These are phyloP conservation scores for Ceratosolen fusciceps DNA, from an alignment of 1,140 invertebrate genomes.

Conservation along the genomic window DNA sequence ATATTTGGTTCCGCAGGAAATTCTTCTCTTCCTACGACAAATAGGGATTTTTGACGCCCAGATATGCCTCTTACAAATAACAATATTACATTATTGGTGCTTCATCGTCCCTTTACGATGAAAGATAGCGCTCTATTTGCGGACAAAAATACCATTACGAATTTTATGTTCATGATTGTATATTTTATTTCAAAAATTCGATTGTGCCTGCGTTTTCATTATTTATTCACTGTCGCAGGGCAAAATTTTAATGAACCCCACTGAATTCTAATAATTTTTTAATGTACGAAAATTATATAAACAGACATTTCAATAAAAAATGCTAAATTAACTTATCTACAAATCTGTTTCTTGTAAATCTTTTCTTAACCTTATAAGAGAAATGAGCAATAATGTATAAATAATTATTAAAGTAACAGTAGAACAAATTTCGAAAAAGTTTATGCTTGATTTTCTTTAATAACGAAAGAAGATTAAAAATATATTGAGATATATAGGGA, in stretches of 20 bases:
- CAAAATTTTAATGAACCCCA: neutral
- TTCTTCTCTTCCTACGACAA: conserved; percentile 16
- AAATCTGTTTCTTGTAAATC: too few relatives aligned
- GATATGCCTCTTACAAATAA: conserved; percentile 19
- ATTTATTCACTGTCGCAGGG: neutral
- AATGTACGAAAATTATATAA: too few relatives aligned
- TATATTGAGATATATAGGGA: too few relatives aligned
- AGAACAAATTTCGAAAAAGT: too few relatives aligned
- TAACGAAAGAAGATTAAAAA: too few relatives aligned
- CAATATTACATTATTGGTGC: conserved; percentile 20
- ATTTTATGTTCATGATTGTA: neutral
- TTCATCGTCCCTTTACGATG: conserved; percentile 6
- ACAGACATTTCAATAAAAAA: too few relatives aligned
- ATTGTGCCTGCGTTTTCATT: neutral
- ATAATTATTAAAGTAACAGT: too few relatives aligned
- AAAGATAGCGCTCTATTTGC: conserved; percentile 4
- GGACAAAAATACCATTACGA: conserved; percentile 1
- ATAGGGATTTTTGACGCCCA: conserved; percentile 4
- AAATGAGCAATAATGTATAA: too few relatives aligned
- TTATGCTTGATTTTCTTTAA: too few relatives aligned
- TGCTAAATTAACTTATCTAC: too few relatives aligned
- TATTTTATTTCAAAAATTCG: neutral
- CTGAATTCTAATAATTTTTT: too few relatives aligned
- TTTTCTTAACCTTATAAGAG: too few relatives aligned
- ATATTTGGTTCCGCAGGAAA: conserved; percentile 31